Base-by-base conservation (phyloP, 2,888 invertebrate genomes). In the Calliphora vomitoria region DNA sequence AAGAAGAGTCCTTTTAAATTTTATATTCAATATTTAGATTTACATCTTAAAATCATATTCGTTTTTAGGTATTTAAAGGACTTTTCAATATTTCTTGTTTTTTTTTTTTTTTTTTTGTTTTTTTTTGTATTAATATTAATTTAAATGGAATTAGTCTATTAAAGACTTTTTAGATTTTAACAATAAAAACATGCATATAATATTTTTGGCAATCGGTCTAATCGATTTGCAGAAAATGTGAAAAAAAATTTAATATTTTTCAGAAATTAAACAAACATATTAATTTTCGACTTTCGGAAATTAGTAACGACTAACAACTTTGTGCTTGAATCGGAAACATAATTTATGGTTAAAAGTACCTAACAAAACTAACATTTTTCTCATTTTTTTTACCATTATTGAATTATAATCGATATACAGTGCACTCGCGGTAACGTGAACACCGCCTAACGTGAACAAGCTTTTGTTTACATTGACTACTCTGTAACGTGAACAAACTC, bases 141-240 rank as follows among this genome's bases (percentile, higher is more conserved):
- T 72, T 53, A 53, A 38, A 53, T 44, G 6, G 13, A 50, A 38
- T 50, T 69, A 53, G 75, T 62, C 38, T 75, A 76, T 31, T 62
- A 66, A 64, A 25, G 55, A 72, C 76, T 62, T 78, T 66, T 53
- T 81, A 82, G 75, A 6, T 58, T 41, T 58, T 58, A 58, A 72
- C 6, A 20, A 10, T 72, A 72, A 69, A 8, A 13, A 75, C 11
- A 31, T 13, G 4, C 13, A 58, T 58, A 11, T 41, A 41, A 72
- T 20, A 35, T 41, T 55, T n/a, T 15, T 13, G 3, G 20, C 20
- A 74, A 75, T 62, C 47, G 60, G 31, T 60, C 60, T 5, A 2
- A 31, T 25, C 31, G 74, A 58, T 31, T 68, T 68, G 20, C 13
- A 13, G 3, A 13, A 50, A 50, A 66, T 41, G 18, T n/a, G 44